Conservation (phyloP, 2,888 invertebrate genomes). For the Drosophila tripunctata region DNA sequence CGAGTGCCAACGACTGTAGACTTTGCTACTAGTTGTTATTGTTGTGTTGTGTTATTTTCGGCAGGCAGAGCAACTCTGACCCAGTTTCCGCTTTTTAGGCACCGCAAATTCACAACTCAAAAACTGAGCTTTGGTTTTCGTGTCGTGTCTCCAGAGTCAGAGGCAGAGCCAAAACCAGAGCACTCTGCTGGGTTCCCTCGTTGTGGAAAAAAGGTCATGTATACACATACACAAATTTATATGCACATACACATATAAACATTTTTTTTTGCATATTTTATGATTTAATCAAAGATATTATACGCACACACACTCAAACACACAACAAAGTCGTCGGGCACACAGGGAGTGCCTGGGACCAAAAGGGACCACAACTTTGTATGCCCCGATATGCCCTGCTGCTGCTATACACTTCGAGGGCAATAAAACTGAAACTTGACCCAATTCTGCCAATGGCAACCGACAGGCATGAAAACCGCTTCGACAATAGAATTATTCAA, state of each 20-base stretch:
- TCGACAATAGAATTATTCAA: constrained; percentile 45
- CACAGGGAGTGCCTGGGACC: constrained; percentile 49
- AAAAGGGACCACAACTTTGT: constrained; percentile 31
- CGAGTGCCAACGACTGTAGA: neutral
- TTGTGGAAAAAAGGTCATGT: constrained; percentile 26
- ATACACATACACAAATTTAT: neutral
- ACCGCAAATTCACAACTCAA: constrained; percentile 47
- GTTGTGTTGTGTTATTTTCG: constrained; percentile 36
- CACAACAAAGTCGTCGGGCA: too few relatives aligned
- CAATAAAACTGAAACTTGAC: constrained; percentile 78
- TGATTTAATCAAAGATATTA: constrained; percentile 79
- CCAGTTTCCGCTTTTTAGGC: constrained; percentile 76
- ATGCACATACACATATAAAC: constrained; percentile 1
- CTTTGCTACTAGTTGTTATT: constrained; percentile 8
- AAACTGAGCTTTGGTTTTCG: constrained; percentile 41
- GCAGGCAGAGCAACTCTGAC: constrained; percentile 64
- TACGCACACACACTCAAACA: constrained; percentile 42
- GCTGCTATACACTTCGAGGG: constrained; percentile 36
- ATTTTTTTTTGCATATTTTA: constrained; percentile 66
- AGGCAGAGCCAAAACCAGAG: neutral
- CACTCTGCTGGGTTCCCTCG: neutral
- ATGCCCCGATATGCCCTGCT: neutral
- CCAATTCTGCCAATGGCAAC: constrained; percentile 64
- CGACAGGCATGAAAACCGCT: constrained; percentile 52
- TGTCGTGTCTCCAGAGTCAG: constrained; percentile 36